A percentile compares a stretch with the other conserved stretches of the same genome.
These are phyloP conservation scores for Peromyscus melanophrys DNA, from an alignment of 2,797 vertebrate species.

Conservation along the genomic window DNA sequence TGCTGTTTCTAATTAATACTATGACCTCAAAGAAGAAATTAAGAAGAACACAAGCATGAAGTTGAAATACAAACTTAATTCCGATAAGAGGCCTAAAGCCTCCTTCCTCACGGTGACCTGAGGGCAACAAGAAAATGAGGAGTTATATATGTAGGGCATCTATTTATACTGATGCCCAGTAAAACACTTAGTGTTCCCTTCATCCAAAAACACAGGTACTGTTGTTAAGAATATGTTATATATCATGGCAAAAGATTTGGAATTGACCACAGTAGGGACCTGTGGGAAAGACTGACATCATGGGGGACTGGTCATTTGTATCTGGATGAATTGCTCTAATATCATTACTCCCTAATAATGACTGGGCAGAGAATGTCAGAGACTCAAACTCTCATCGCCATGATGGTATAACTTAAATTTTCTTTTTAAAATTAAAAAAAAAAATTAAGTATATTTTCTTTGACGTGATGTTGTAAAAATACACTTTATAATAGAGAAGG, in stretches of 20 bases:
- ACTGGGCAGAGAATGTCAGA: neutral
- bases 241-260: neutral
- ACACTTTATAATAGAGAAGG: neutral
- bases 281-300: neutral
- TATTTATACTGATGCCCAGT: neutral
- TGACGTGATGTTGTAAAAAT: neutral
- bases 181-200: neutral
- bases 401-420: neutral
- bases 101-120: neutral
- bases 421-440: slow-evolving; percentile 2
- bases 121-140: neutral
- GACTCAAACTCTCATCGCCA: neutral
- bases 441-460: neutral
- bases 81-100: neutral
- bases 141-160: neutral
- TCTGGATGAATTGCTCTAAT: neutral
- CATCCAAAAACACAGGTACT: neutral
- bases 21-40: neutral
- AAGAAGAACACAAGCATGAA: neutral
- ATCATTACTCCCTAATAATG: neutral
- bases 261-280: neutral
- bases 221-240: neutral
- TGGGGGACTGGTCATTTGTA: accelerated
- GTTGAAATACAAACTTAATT: neutral
- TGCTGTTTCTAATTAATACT: neutral